Evolutionary conservation across 2,888 invertebrate genomes (phyloP), one percentile per base, ranked within the genome.

Genomic region (Volucella zonaria): DNA sequence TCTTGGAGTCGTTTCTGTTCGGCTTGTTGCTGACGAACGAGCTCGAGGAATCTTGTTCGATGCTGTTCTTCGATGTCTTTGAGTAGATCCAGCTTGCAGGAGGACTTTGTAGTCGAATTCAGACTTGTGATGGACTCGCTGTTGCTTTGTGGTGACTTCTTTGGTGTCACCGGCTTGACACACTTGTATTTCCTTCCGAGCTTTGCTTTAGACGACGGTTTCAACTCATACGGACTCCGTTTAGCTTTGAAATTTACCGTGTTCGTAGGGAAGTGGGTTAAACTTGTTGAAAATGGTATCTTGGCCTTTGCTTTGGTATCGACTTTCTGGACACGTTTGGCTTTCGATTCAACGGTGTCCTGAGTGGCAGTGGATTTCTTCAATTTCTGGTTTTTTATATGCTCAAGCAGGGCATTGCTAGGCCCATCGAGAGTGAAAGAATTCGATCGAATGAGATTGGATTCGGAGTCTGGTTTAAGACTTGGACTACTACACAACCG

Each of bases 361-460:
- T 89, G 89, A 2, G 89, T 88, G 23, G 90, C 82, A 68, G 86
- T 86, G 14, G 86, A 86, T 70, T 77, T 80, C 18, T 74, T 77
- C 4, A 82, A 18, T 70, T 82, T 82, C 45, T 88, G 81, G 2
- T 89, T 89, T 42, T 88, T 88, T 83, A 91, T 89, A 56, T 91
- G 91, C 14, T 90, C 89, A 6, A 91, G 89, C 9, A 97, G 93
- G 85, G 95, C 94, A 0, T 96, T 96, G 89, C 97, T 96, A 0
- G 97, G 97, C 23, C 94, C 93, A 0, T 96, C 94, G 59, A 97
- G 91, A 0, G 96, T 95, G 89, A 97, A 97, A 0, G 97, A 97
- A 82, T 95, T 94, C 88, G 96, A 95, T 66, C 96, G 93, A 11
- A 95, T 93, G 73, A 96, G 90, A 87, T 92, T 91, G 6, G 85